Evolutionary conservation across 2,797 vertebrate species (phyloP).

Genomic region (Ceyx erithaca): DNA sequence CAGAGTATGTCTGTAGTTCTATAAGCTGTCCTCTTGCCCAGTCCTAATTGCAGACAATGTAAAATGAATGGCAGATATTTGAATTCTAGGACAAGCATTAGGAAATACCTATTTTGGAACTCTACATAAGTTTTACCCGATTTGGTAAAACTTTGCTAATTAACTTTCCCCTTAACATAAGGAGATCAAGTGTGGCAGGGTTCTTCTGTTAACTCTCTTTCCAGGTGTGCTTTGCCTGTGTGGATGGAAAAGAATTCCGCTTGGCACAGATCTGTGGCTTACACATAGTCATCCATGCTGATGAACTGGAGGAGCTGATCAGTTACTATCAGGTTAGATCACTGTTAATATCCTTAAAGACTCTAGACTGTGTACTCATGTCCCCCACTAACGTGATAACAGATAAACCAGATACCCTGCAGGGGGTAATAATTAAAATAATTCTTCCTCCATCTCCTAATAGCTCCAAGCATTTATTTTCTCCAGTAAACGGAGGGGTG

Average conservation of each 20-base stretch:
- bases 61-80: background rate
- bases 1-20: background rate
- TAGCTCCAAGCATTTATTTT: rapidly evolving
- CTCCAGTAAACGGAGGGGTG: background rate
- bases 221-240: slow-evolving; percentile 94
- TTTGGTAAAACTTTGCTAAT: background rate
- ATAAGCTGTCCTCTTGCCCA: background rate
- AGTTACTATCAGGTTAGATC: slow-evolving; percentile 91
- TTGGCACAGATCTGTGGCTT: slow-evolving; percentile 94
- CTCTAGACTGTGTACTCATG: background rate
- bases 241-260: slow-evolving; percentile 92
- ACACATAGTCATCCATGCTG: slow-evolving; percentile 93
- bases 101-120: background rate
- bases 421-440: background rate
- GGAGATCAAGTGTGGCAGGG: background rate
- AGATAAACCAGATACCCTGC: rapidly evolving
- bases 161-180: background rate
- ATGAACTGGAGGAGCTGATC: slow-evolving; percentile 94
- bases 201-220: background rate
- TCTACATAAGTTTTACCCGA: background rate
- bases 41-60: background rate
- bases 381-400: background rate
- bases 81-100: background rate
- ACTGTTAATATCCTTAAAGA: background rate
- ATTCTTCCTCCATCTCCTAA: background rate